Evolutionary conservation across 2,797 vertebrate genomes (phyloP).

Genomic region (Alauda arvensis): DNA sequence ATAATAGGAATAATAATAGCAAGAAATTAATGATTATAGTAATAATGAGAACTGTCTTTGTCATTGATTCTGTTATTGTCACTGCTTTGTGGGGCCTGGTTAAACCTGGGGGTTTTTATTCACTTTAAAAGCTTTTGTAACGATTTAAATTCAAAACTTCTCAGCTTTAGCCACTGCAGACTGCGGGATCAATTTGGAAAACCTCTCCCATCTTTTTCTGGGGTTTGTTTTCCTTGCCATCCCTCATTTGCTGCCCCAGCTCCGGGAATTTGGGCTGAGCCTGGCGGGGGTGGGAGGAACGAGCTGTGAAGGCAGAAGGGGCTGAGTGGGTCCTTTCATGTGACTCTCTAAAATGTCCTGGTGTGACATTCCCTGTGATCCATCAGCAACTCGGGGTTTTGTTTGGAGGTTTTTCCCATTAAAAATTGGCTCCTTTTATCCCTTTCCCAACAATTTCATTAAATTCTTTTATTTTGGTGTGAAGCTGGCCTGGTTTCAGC

Average conservation of each 20-base stretch:
- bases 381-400: accelerated
- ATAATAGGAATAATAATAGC: not conserved
- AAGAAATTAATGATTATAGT: not conserved
- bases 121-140: accelerated
- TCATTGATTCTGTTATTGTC: not conserved
- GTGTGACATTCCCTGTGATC: not conserved
- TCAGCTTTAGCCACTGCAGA: too few relatives aligned
- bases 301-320: not conserved
- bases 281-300: not conserved
- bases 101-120: not conserved
- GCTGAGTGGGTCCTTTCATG: not conserved
- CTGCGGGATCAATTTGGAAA: not conserved
- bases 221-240: not conserved
- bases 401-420: not conserved
- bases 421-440: not conserved
- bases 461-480: accelerated
- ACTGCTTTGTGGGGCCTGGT: not conserved
- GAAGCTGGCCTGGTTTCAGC: not conserved
- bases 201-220: not conserved
- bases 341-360: not conserved
- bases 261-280: not conserved
- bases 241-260: not conserved
- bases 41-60: not conserved
- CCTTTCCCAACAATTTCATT: not conserved
- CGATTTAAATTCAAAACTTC: too few relatives aligned